Evolutionary conservation across 2,888 invertebrate genomes (phyloP).

Genomic region (Lochmaea crataegi): DNA sequence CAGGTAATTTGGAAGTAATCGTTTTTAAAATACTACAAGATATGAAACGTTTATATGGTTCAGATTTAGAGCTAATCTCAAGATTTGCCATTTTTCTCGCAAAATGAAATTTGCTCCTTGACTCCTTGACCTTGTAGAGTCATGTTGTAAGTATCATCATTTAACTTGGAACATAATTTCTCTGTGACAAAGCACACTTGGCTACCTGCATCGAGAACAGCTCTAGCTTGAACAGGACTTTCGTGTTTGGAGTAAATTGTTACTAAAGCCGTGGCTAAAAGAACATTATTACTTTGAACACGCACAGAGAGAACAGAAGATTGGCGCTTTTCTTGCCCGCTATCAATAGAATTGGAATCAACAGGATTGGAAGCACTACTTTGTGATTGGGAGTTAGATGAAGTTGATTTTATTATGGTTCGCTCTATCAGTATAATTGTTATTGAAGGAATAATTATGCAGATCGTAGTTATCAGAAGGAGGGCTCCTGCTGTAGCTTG

Average conservation of each 20-base stretch:
- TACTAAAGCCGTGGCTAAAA: constrained; percentile 33
- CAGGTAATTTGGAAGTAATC: too few species aligned
- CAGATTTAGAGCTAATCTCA: neutral
- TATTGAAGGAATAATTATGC: too few species aligned
- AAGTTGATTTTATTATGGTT: too few species aligned
- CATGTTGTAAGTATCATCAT: constrained; percentile 2
- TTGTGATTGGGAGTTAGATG: neutral
- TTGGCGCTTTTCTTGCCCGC: neutral
- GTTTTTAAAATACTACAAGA: too few species aligned
- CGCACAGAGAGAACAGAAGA: neutral
- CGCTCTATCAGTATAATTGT: too few species aligned
- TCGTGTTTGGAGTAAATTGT: constrained; percentile 18
- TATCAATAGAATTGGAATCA: neutral
- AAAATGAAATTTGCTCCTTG: neutral
- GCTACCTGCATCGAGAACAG: constrained; percentile 29
- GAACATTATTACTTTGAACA: constrained; percentile 19
- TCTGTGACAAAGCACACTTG: too few species aligned
- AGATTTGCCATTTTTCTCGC: neutral
- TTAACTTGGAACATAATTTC: too few species aligned
- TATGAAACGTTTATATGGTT: too few species aligned
- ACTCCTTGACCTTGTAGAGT: neutral
- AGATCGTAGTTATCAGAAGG: too few species aligned
- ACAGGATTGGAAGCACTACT: neutral
- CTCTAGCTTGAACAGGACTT: constrained; percentile 20
- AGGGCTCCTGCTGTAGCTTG: neutral